phyloP scores from a whole-genome alignment of 2,888 invertebrate genomes.

The Teleogryllus oceanicus region DNA sequence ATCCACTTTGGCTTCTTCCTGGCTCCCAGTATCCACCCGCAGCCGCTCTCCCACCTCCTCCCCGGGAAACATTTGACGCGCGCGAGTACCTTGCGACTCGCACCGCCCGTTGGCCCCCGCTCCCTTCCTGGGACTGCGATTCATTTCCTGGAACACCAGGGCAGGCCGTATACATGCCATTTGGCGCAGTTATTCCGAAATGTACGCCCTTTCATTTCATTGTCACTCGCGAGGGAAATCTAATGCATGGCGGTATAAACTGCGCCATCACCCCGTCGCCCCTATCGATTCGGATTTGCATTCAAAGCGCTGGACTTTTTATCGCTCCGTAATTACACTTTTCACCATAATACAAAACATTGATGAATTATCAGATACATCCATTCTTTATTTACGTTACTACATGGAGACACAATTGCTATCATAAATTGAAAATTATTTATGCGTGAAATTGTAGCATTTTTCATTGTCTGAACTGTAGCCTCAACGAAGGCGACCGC shows the following conservation, averaged over 20 bases:
- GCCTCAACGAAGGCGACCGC: background rate
- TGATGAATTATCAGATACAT: conserved; percentile 9
- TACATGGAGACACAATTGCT: background rate
- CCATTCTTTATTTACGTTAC: background rate
- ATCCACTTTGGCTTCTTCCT: too few relatives aligned
- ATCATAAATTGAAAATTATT: conserved; percentile 11
- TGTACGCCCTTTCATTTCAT: conserved; percentile 6
- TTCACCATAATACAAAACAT: conserved; percentile 18
- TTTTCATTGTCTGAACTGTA: background rate
- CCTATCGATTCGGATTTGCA: background rate
- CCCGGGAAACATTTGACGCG: too few relatives aligned
- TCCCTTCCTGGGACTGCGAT: too few relatives aligned
- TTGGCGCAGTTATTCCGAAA: background rate
- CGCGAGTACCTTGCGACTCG: too few relatives aligned
- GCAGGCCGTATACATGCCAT: background rate
- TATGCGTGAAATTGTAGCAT: conserved; percentile 18
- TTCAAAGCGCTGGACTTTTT: background rate
- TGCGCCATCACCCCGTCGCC: background rate
- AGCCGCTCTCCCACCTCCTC: too few relatives aligned
- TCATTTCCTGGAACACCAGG: too few relatives aligned
- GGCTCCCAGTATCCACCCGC: too few relatives aligned
- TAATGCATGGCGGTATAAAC: background rate
- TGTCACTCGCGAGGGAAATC: background rate
- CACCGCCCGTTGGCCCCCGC: too few relatives aligned
- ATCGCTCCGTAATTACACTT: conserved; percentile 18